Conservation (phyloP, 2,888 invertebrate species). For the Ectropis crepuscularia region DNA sequence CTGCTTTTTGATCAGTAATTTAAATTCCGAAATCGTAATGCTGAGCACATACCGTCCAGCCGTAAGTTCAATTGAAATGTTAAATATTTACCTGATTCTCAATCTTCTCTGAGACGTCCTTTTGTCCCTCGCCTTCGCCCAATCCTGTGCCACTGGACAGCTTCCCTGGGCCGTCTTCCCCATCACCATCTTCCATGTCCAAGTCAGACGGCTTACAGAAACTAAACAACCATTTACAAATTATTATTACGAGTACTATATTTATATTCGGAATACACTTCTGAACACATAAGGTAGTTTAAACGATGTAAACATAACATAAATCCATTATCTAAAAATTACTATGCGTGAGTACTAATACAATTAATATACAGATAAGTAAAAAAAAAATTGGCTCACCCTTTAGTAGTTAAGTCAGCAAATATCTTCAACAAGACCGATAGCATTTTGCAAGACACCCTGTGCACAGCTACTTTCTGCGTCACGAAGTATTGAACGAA, state of each 20-base stretch:
- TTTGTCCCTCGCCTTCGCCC: conserved; percentile 96
- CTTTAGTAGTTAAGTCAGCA: conserved; percentile 90
- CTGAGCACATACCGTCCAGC: too few species aligned
- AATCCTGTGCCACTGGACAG: conserved; percentile 92
- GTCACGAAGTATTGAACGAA: conserved; percentile 92
- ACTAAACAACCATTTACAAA: conserved; percentile 76
- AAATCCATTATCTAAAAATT: too few species aligned
- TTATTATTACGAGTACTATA: too few species aligned
- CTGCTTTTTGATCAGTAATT: too few species aligned
- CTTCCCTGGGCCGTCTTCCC: conserved; percentile 85
- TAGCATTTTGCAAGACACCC: conserved; percentile 92
- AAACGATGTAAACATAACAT: too few species aligned
- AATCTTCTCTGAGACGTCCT: conserved; percentile 97
- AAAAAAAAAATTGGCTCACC: conserved; percentile 73
- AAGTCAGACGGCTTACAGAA: conserved; percentile 96
- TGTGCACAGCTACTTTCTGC: conserved; percentile 91
- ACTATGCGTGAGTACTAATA: too few species aligned
- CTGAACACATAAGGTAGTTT: too few species aligned
- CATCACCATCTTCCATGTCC: conserved; percentile 90
- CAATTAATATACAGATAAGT: neutral
- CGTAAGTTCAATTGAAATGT: too few species aligned
- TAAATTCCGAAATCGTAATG: too few species aligned
- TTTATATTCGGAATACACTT: too few species aligned
- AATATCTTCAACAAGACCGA: conserved; percentile 94
- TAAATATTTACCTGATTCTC: conserved; percentile 81